Percentiles rank a stretch among this genome's conserved stretches.
Conservation (phyloP, 2,113 vertebrate species). For the Passer montanus region DNA sequence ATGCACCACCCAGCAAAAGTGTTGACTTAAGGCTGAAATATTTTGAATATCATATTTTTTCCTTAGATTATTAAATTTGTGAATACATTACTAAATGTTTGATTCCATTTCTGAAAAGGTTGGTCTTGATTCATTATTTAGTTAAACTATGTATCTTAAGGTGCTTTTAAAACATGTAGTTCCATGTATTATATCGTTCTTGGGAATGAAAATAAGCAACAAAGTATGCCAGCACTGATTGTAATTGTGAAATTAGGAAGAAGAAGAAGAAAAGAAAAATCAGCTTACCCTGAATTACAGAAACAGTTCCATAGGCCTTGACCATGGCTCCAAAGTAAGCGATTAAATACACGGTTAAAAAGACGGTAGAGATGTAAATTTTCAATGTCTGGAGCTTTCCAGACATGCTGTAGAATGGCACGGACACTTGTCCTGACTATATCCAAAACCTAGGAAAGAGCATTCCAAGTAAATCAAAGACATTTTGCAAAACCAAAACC, state of each 20-base stretch:
- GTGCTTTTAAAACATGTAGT: background rate
- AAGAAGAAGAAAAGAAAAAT: background rate
- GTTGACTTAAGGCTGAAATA: background rate
- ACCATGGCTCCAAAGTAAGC: constrained; percentile 94
- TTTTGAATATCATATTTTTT: background rate
- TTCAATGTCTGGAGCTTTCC: constrained; percentile 90
- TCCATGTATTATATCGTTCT: background rate
- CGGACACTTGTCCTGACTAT: constrained; percentile 92
- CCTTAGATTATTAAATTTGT: background rate
- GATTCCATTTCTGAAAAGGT: background rate
- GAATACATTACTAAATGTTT: background rate
- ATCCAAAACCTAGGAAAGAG: constrained; percentile 86
- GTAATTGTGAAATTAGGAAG: background rate
- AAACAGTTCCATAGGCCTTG: constrained; percentile 98
- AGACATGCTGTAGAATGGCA: constrained; percentile 87
- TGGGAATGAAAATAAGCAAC: background rate
- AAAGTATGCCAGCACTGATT: background rate
- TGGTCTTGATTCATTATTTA: background rate
- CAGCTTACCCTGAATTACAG: constrained; percentile 88
- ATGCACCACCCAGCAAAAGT: background rate
- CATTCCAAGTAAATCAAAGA: constrained; percentile 8
- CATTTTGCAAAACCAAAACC: background rate
- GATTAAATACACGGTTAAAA: constrained; percentile 93
- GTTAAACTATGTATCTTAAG: background rate
- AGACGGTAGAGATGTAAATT: constrained; percentile 89